Percentiles rank a stretch among this genome's conserved stretches.
These are phyloP conservation scores for Suillia variegata DNA, from an alignment of 2,888 invertebrate genomes.

Conservation along the genomic window DNA sequence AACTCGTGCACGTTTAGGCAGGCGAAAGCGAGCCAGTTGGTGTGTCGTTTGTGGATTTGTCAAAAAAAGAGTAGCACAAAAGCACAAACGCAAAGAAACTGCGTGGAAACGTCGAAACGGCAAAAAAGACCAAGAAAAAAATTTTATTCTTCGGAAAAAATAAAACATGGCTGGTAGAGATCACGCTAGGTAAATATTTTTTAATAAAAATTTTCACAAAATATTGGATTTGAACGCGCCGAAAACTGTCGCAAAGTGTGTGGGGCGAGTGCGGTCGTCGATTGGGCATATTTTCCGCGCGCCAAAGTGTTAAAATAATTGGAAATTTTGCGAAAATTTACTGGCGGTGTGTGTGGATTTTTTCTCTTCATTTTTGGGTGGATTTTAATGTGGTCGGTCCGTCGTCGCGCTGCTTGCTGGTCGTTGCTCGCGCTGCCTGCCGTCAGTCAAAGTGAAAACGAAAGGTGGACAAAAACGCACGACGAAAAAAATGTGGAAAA, in stretches of 20 bases:
- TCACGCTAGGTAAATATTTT: conserved; percentile 76
- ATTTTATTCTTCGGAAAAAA: no score
- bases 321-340: neutral
- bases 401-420: neutral
- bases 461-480: neutral
- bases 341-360: neutral
- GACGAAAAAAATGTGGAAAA: conserved; percentile 7
- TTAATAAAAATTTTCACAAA: conserved; percentile 39
- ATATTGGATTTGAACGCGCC: neutral
- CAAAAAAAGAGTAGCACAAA: no score
- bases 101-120: no score
- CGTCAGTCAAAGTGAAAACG: neutral
- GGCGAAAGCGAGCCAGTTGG: no score
- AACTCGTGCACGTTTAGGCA: neutral
- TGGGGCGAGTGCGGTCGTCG: neutral
- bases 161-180: conserved; percentile 89
- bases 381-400: neutral
- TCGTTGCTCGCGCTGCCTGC: neutral
- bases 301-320: neutral
- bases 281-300: neutral
- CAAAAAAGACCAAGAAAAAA: no score
- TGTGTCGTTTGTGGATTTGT: no score
- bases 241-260: neutral
- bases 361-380: neutral
- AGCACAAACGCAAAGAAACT: no score